Evolutionary conservation across 2,797 vertebrate genomes (phyloP), one percentile per base, ranked within the genome.

Genomic region (Anniella stebbinsi): DNA sequence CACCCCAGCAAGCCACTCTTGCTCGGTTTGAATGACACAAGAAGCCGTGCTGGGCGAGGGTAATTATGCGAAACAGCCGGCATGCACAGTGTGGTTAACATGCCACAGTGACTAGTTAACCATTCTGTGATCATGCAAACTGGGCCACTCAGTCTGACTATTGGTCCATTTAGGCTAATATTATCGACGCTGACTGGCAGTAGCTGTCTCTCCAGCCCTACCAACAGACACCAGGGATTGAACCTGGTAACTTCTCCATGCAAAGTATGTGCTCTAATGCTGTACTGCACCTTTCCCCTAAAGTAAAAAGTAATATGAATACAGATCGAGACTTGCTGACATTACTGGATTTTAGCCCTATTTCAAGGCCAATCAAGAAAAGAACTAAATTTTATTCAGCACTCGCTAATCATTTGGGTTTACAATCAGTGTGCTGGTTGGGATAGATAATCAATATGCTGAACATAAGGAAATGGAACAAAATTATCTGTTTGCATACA

Each of bases 401-500:
- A n/a, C 41, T 76, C 41, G 30, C 11, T 76, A 51, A 45, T 51
- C 57, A 45, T 45, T 83, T 80, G n/a, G 25, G 41, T 51, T 73
- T 45, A 25, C 70, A 82, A 3, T 48, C 25, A 38, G 4, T 38
- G 80, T 51, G 25, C 77, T 72, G 48, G 45, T 30, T 57, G 36
- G 18, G 13, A 25, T 88, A 72, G 67, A 86, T 86, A 60, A n/a
- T 21, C 70, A 89, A n/a, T 89, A 76, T 25, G 36, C 69, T 84
- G 45, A 72, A 78, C 25, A 13, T 51, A 84, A 15, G n/a, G 23
- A 84, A 89, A 67, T 84, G 41, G 25, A 77, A 76, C 36, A 0
- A 80, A 18, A 67, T 17, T 38, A 51, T 7, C 66, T 60, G 45
- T 45, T 45, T 45, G 11, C 57, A 57, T 67, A 30, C 1, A 23